Conservation (phyloP, 2,888 invertebrate species). For the Aelia acuminata region DNA sequence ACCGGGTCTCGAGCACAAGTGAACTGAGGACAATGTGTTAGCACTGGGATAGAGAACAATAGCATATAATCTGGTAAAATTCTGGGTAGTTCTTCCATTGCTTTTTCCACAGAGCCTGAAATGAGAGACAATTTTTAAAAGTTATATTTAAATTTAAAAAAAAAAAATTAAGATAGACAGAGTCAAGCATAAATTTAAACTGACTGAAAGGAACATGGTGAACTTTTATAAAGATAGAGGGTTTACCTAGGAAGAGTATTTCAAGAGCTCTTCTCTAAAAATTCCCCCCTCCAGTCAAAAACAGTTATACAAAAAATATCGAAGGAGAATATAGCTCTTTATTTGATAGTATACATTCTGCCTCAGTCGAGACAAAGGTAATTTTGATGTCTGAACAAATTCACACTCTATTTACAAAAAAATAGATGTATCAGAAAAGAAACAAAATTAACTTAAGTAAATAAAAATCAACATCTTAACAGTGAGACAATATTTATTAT, state of each 20-base stretch:
- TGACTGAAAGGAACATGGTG: background rate
- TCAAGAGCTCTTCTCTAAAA: too few species aligned
- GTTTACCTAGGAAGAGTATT: background rate
- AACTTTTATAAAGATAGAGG: background rate
- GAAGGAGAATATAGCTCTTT: too few species aligned
- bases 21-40: constrained; percentile 93
- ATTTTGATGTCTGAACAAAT: too few species aligned
- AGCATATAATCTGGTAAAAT: constrained; percentile 97
- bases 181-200: background rate
- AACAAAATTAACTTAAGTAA: too few species aligned
- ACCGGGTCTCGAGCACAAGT: constrained; percentile 82
- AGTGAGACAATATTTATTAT: too few species aligned
- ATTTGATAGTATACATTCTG: too few species aligned
- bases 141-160: background rate
- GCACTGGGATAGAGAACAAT: constrained; percentile 92
- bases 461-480: too few species aligned
- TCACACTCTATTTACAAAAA: too few species aligned
- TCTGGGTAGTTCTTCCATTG: constrained; percentile 81
- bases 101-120: constrained; percentile 75
- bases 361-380: too few species aligned
- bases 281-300: too few species aligned
- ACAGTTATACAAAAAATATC: too few species aligned
- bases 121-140: background rate
- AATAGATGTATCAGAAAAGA: too few species aligned
- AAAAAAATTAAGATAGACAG: background rate